These are phyloP conservation scores for Xanthostigma xanthostigma DNA, from an alignment of 2,888 invertebrate genomes.

Conservation along the genomic window DNA sequence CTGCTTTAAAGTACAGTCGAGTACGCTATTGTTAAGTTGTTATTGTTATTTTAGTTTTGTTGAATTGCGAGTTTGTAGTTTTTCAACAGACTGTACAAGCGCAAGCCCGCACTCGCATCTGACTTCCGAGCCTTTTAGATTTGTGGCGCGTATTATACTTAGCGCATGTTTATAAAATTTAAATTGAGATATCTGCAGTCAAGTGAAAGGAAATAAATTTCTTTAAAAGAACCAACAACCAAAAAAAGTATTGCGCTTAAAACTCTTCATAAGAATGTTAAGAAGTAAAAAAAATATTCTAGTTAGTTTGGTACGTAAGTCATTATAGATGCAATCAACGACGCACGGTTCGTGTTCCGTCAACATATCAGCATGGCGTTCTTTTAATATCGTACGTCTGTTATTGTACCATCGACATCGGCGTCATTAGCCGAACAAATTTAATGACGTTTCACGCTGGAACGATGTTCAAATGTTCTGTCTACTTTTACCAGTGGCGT, in stretches of 20 bases:
- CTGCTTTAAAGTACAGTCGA: too few species aligned
- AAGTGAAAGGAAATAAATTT: not conserved
- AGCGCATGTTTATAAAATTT: too few species aligned
- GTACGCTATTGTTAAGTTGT: too few species aligned
- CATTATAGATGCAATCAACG: not conserved
- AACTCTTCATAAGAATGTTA: not conserved
- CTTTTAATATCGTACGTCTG: slow-evolving; percentile 13
- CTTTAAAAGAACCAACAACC: not conserved
- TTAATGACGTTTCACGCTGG: slow-evolving; percentile 23
- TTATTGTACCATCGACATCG: slow-evolving; percentile 13
- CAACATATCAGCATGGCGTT: not conserved
- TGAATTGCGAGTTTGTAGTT: too few species aligned
- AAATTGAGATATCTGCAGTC: not conserved
- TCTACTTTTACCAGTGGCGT: too few species aligned
- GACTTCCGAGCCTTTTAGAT: too few species aligned
- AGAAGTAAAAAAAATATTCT: not conserved
- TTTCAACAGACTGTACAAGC: too few species aligned
- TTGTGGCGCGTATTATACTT: too few species aligned
- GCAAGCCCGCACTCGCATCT: too few species aligned
- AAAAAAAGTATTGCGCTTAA: too few species aligned
- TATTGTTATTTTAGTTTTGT: too few species aligned
- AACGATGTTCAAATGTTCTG: slow-evolving; percentile 10
- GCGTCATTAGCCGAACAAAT: slow-evolving; percentile 21
- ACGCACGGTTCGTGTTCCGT: not conserved
- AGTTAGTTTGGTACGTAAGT: not conserved